These are phyloP conservation scores for Peromyscus polionotus DNA, from an alignment of 2,113 vertebrate species.

Conservation along the genomic window DNA sequence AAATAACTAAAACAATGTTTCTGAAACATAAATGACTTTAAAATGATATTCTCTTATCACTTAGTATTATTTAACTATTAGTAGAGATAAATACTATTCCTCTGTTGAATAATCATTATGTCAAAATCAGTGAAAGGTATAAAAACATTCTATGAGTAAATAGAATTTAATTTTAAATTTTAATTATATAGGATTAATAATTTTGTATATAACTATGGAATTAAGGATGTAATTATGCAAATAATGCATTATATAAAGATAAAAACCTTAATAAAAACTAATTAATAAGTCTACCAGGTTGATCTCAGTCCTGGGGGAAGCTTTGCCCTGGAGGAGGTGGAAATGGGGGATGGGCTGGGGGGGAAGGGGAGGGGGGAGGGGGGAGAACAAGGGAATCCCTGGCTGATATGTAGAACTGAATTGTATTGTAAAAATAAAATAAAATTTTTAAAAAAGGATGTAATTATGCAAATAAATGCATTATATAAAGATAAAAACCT, in stretches of 20 bases:
- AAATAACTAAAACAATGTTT: not conserved
- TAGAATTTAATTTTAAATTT: not conserved
- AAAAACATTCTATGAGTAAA: not conserved
- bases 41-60: not conserved
- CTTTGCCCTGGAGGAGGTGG: too few relatives aligned
- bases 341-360: too few relatives aligned
- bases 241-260: not conserved
- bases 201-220: not conserved
- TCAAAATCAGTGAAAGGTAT: not conserved
- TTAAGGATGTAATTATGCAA: not conserved
- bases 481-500: not conserved
- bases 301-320: too few relatives aligned
- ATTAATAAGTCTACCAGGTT: not conserved
- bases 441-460: not conserved
- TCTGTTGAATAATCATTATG: not conserved
- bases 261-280: not conserved
- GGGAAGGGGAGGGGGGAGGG: too few relatives aligned
- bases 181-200: not conserved
- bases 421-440: too few relatives aligned
- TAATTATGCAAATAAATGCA: not conserved
- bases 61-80: not conserved
- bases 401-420: too few relatives aligned
- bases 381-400: too few relatives aligned
- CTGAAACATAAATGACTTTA: not conserved
- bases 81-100: not conserved